Evolutionary conservation across 1,140 invertebrate species (phyloP), one percentile per base, ranked within the genome.

Genomic region (Apis laboriosa): DNA sequence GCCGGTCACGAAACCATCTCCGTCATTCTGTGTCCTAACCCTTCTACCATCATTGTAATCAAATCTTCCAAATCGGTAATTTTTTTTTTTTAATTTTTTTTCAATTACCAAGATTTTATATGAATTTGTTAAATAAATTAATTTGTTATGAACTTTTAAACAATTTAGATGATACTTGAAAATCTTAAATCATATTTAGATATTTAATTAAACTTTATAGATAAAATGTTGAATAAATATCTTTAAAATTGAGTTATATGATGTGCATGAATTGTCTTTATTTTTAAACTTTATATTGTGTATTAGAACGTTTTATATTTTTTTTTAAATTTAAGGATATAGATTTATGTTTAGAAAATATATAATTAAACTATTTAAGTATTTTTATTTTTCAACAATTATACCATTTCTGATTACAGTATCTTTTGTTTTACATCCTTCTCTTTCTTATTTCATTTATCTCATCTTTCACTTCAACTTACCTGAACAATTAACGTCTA

Each of bases 1-100:
- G 86, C 89, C 82, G 90, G 92, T 92, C 92, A 93, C 92, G 92
- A 92, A 91, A 92, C 88, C 84, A 84, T 63, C 64, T 81, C 55
- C 12, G 58, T 88, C 86, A 86, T 82, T 71, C 86, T 72, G 82
- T 76, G 55, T 64, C 19, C 17, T 67, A 60, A 63, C 28, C 60
- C 43, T 51, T 70, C 24, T 15, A 2, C 7, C 58, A 17, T 55
- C 19, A 8, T 24, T 12, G 9, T 68, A 28, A 8, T 55, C 79
- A 9, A 81, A 81, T 81, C 53, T 58, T n/a, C 0, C 2, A 13
- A 58, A 28, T 55, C 49, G 53, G 3, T 21, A 28, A 0, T 12
- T 60, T 19, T 58, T 51, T 49, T 13, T 24, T 12, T 17, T n/a
- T 3, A 66, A 43, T 66, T 17, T 49, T 17, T 17, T 24, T 71